phyloP scores from a whole-genome alignment of 2,888 invertebrate genomes.

The Matsumyia berberina region DNA sequence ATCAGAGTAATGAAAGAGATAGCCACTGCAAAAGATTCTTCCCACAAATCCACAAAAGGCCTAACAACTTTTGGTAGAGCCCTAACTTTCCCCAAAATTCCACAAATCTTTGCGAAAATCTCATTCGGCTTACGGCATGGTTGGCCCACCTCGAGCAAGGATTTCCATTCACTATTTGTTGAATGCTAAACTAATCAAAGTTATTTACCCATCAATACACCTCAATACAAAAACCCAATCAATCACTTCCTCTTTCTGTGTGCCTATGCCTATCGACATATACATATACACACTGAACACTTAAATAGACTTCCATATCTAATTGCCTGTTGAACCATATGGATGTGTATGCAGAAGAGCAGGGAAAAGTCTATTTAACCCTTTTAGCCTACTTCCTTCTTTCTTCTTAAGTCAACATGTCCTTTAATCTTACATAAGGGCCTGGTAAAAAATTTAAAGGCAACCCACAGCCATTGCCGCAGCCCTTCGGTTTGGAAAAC shows the following conservation, averaged over 20 bases:
- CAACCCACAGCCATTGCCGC: slow-evolving; percentile 13
- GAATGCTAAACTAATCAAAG: slow-evolving; percentile 71
- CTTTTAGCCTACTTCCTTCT: slow-evolving; percentile 53
- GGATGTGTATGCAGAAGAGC: neutral
- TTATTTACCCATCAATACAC: slow-evolving; percentile 69
- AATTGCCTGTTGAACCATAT: slow-evolving; percentile 39
- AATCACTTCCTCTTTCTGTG: slow-evolving; percentile 34
- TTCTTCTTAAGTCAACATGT: slow-evolving; percentile 69
- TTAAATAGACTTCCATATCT: slow-evolving; percentile 36
- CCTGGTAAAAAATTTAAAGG: slow-evolving; percentile 61
- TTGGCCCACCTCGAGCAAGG: slow-evolving; percentile 13
- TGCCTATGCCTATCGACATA: too few relatives aligned
- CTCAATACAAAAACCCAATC: slow-evolving; percentile 70
- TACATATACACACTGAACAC: slow-evolving; percentile 30
- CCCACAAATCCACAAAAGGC: neutral
- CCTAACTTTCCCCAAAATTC: neutral
- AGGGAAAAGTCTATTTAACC: slow-evolving; percentile 46
- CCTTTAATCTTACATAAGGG: slow-evolving; percentile 73
- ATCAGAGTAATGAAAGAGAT: neutral
- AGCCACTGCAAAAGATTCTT: neutral
- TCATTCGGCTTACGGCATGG: slow-evolving; percentile 19
- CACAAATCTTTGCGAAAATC: slow-evolving; percentile 31
- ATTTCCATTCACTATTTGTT: slow-evolving; percentile 55
- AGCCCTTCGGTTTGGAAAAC: slow-evolving; percentile 28
- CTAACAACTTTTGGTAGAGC: neutral